These are phyloP conservation scores for Microchrysa polita DNA, from an alignment of 2,888 invertebrate genomes.

Conservation along the genomic window DNA sequence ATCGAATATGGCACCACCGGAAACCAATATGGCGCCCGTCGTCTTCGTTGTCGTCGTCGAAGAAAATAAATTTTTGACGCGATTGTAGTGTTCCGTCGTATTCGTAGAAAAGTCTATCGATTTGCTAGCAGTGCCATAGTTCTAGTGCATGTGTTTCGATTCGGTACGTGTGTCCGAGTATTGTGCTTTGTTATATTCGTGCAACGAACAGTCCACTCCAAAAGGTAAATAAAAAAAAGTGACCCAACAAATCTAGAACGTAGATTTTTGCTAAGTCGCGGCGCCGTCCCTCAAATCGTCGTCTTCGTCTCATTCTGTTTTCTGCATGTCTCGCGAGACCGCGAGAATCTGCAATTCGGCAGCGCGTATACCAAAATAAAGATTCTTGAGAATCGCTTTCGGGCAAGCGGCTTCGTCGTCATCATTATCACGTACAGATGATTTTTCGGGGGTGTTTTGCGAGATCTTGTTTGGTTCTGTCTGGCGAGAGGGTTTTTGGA, in stretches of 20 bases:
- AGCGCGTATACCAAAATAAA: no score
- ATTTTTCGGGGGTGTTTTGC: constrained; percentile 5
- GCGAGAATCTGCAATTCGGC: no score
- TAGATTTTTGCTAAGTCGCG: constrained; percentile 11
- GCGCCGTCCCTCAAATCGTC: no score
- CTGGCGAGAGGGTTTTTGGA: no score
- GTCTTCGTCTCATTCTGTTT: no score
- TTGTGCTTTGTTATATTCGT: constrained; percentile 17
- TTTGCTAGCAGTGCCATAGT: constrained; percentile 7
- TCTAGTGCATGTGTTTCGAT: constrained; percentile 23
- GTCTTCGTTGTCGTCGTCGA: neutral
- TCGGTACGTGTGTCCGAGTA: neutral
- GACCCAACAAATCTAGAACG: neutral
- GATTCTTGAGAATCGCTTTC: no score
- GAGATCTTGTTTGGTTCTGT: neutral
- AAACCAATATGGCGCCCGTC: constrained; percentile 20
- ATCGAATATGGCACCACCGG: constrained; percentile 17
- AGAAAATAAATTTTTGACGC: constrained; percentile 22
- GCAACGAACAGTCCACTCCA: neutral
- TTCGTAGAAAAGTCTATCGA: constrained; percentile 9
- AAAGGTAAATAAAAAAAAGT: constrained; percentile 29
- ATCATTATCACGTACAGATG: no score
- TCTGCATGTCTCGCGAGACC: no score
- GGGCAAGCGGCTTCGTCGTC: neutral
- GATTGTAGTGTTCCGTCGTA: constrained; percentile 5